Evolutionary conservation across 2,888 invertebrate species (phyloP), one percentile per base, ranked within the genome.

Genomic region (Idaea dimidiata): DNA sequence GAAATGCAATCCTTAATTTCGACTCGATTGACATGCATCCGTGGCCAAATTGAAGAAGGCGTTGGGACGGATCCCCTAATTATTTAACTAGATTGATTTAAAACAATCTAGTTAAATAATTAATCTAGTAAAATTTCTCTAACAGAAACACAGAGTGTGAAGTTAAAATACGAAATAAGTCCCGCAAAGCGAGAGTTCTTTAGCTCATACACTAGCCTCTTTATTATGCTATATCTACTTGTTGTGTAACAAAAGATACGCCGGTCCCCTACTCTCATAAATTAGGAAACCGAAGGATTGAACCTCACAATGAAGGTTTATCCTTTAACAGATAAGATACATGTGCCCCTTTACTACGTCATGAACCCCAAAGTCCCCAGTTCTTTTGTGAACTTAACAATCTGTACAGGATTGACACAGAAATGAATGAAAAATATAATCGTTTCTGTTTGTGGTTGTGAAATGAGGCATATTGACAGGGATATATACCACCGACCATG

Each of bases 221-320:
- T 1, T 14, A 14, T 10, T 33, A 33, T 6, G 14, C 10, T 43
- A 43, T 43, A 43, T 1, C 43, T 43, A 43, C 7, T 43, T 43
- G 43, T 43, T 43, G 5, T 43, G 43, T 43, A 8, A 43, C 43
- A 8, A 43, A 43, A 43, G 43, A 43, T 43, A 43, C 43, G 8
- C 43, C 43, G 43, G 43, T 43, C 43, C 43, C 43, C 43, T 43
- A 43, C 43, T 43, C 43, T 43, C 43, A 43, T 43, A 43, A 43
- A 43, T 43, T 43, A 43, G 43, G 43, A 43, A 43, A 43, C 8
- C 43, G 43, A 43, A 43, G 43, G 43, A 43, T 43, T 43, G 5
- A 43, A 43, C 43, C 10, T 0, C 43, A 43, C 43, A 43, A 43
- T 43, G 43, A 43, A 43, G 43, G 43, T 43, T 43, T 43, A 43